Evolutionary conservation across 2,113 vertebrate species (phyloP).

Genomic region (Nyctereutes procyonoides): DNA sequence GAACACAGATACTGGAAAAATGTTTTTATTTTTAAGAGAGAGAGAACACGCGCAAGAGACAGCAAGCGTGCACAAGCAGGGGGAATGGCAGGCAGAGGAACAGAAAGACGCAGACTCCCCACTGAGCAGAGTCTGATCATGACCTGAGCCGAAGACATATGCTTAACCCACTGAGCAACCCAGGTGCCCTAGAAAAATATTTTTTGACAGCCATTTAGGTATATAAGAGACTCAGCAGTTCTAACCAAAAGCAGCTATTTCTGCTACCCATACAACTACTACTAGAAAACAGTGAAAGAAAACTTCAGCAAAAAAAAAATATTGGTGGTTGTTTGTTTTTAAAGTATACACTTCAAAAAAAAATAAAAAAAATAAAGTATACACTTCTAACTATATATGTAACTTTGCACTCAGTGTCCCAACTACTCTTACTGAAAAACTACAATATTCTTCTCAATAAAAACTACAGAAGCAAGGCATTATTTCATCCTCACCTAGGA

Average conservation of each 20-base stretch:
- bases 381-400: neutral
- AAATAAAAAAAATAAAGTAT: no score
- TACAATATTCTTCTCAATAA: neutral
- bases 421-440: neutral
- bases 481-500: neutral
- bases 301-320: neutral
- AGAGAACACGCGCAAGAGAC: no score
- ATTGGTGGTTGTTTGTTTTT: neutral
- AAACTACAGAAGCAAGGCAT: neutral
- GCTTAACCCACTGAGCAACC: no score
- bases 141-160: no score
- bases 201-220: neutral
- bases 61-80: no score
- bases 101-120: no score
- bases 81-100: no score
- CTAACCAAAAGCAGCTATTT: neutral
- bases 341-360: neutral
- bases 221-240: neutral
- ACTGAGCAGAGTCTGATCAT: no score
- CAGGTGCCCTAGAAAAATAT: no score
- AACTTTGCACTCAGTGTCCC: neutral
- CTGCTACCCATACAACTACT: neutral
- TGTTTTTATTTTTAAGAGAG: neutral
- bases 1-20: neutral
- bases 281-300: neutral